A percentile compares a stretch with the other conserved stretches of the same genome.
phyloP scores from a whole-genome alignment of 2,113 vertebrate genomes.

The Halcyon senegalensis region DNA sequence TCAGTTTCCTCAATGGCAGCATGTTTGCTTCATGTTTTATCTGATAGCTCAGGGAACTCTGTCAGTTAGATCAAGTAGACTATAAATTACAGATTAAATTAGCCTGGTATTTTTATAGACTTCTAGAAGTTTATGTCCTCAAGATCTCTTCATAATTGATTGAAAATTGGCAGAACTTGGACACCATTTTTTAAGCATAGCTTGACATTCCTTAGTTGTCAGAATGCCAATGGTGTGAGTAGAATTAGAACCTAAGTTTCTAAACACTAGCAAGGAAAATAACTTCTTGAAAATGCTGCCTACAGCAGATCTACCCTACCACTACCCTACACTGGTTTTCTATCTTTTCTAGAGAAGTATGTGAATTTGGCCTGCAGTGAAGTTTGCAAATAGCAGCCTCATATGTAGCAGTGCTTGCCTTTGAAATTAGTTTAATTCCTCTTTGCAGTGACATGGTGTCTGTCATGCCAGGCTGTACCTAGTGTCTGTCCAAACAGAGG shows the following conservation, averaged over 20 bases:
- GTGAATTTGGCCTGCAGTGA: background rate
- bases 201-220: background rate
- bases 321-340: background rate
- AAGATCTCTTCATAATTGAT: background rate
- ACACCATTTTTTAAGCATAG: background rate
- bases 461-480: background rate
- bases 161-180: background rate
- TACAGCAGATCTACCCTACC: background rate
- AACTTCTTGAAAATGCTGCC: background rate
- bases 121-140: background rate
- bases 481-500: background rate
- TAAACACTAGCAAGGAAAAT: background rate
- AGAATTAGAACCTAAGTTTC: background rate
- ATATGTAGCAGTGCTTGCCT: background rate
- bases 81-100: background rate
- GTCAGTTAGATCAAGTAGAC: background rate
- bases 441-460: background rate
- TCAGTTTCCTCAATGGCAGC: background rate
- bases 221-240: background rate
- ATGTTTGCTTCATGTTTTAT: background rate
- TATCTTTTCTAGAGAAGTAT: background rate
- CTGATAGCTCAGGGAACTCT: background rate
- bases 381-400: background rate
- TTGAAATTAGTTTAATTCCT: background rate
- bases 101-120: background rate